Base-by-base conservation (phyloP, 2,113 vertebrate species). In the Takifugu flavidus region DNA sequence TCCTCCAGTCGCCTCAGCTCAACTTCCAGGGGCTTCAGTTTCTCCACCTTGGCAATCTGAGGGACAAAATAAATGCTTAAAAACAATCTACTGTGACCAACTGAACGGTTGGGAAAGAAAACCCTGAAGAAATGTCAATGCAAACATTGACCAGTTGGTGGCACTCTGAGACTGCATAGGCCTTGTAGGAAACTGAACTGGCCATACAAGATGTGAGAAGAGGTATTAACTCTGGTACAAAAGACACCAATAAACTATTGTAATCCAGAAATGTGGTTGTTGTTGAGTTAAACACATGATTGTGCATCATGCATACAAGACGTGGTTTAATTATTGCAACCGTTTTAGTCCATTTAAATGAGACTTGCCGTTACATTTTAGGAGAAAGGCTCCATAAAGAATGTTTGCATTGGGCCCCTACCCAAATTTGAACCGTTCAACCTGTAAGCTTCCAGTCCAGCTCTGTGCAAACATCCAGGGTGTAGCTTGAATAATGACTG, bases 1-100 rank as follows among this genome's bases (percentile, higher is more conserved):
- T 99, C 97, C 82, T 98, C 97, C 65, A 99, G 82, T 44, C 97
- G 92, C 56, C 96, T 90, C 52, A 99, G 79, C 86, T 99, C 97
- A 46, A 99, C 95, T 70, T 99, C 97, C 53, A 99, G 81, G 1
- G 97, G 97, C 79, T 98, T 99, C 78, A 99, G 81, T 75, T 99
- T 99, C 79, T 98, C 96, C 64, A 98, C 96, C 82, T 99, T 99
- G 7, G 97, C 96, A 79, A 99, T 96, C 96, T 98, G 85, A 14
- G 78, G 29, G 75, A 73, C 62, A 15, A 39, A 39, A 39, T 11
- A 39, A 39, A 6, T 39, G 7, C 7, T 39, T 39, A 89, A 78
- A 75, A 59, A 0, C 26, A 50, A 43, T 4, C 12, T 42, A 42
- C 55, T 29, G 2, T 13, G 26, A 60, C 1, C 4, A n/a, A n/a